Evolutionary conservation across 1,140 invertebrate genomes (phyloP).

Genomic region (Drosophila guanche): DNA sequence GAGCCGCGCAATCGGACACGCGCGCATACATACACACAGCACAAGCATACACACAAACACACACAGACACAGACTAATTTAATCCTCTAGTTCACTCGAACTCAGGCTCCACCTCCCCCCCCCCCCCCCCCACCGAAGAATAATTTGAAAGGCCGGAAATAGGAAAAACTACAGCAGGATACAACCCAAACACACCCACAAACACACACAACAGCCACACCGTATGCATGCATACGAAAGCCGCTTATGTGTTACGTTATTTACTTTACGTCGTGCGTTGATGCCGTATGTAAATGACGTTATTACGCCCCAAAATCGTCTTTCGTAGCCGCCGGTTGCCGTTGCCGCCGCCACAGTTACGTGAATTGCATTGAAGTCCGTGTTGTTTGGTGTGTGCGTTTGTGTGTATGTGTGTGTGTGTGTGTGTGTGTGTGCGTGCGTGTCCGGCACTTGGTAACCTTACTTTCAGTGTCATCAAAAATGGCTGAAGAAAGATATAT

Average conservation of each 20-base stretch:
- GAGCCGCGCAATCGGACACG: conserved; percentile 44
- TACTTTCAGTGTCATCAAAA: conserved; percentile 83
- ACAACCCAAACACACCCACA: conserved; percentile 27
- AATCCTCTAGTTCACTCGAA: conserved; percentile 51
- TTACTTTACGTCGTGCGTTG: conserved; percentile 42
- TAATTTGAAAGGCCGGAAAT: conserved; percentile 53
- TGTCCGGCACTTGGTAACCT: conserved; percentile 50
- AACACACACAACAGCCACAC: conserved; percentile 1
- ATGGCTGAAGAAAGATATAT: conserved; percentile 83
- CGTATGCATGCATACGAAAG: conserved; percentile 31
- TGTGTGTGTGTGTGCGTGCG: conserved; percentile 25
- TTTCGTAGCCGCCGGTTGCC: conserved; percentile 54
- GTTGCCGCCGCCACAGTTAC: conserved; percentile 43
- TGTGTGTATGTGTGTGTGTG: conserved; percentile 23
- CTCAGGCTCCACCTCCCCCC: conserved; percentile 44
- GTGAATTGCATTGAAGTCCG: conserved; percentile 46
- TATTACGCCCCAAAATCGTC: conserved; percentile 56
- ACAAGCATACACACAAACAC: neutral
- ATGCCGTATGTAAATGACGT: conserved; percentile 38
- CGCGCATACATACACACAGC: conserved; percentile 31
- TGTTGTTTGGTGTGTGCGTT: conserved; percentile 1
- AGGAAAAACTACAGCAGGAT: conserved; percentile 44
- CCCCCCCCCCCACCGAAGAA: conserved; percentile 30
- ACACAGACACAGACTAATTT: conserved; percentile 43
- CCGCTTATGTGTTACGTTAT: conserved; percentile 60